These are phyloP conservation scores for Lanius collurio DNA, from an alignment of 2,113 vertebrate species.

Conservation along the genomic window DNA sequence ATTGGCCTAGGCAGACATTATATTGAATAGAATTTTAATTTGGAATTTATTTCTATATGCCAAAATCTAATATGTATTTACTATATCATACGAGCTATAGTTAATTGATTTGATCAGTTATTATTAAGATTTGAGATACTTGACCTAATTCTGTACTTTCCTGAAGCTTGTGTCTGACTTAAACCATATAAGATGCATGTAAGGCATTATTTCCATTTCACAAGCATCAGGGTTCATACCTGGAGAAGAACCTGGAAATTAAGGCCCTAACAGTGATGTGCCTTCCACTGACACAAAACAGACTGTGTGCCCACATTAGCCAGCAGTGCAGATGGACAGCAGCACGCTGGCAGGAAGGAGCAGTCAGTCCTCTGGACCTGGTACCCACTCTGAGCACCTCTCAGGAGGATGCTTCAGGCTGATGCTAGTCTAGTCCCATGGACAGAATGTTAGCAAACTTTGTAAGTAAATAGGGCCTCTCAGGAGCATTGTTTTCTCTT, in stretches of 20 bases:
- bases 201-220: neutral
- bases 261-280: neutral
- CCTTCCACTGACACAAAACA: neutral
- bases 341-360: neutral
- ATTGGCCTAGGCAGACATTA: neutral
- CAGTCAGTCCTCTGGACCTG: accelerated
- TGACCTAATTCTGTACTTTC: neutral
- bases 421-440: neutral
- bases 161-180: neutral
- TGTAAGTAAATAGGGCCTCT: neutral
- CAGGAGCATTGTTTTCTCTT: neutral
- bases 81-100: neutral
- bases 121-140: neutral
- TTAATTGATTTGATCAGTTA: neutral
- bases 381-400: accelerated
- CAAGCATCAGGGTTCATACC: neutral
- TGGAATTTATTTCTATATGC: neutral
- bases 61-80: neutral
- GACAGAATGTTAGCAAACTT: neutral
- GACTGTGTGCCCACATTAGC: neutral
- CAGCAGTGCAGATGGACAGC: neutral
- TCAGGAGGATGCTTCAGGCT: neutral
- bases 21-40: neutral
- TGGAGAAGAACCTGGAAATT: neutral
- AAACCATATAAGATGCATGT: neutral